These are phyloP conservation scores for Drosophila basisetae DNA, from an alignment of 2,888 invertebrate genomes.

Conservation along the genomic window DNA sequence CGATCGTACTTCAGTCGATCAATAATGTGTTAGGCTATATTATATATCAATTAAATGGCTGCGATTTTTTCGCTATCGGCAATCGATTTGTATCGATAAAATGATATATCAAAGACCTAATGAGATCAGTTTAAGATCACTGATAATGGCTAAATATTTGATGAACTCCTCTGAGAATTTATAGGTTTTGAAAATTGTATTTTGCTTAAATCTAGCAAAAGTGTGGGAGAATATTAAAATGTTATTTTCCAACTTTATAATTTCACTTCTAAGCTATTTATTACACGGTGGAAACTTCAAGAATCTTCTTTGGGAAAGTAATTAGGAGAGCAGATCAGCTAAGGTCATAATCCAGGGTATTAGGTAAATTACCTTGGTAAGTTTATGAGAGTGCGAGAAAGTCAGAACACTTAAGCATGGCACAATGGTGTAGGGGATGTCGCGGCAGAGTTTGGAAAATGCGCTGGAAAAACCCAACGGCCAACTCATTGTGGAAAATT, in stretches of 20 bases:
- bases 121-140: neutral
- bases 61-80: neutral
- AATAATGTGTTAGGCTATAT: neutral
- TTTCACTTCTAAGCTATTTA: neutral
- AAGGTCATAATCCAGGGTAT: constrained; percentile 14
- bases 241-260: neutral
- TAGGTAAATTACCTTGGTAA: constrained; percentile 45
- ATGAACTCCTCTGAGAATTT: neutral
- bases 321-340: constrained; percentile 19
- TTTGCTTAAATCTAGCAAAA: neutral
- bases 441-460: neutral
- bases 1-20: neutral
- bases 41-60: neutral
- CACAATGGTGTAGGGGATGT: constrained; percentile 11
- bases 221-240: neutral
- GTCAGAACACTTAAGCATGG: constrained; percentile 42
- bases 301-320: neutral
- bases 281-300: neutral
- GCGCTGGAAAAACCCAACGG: constrained; percentile 61
- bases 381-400: constrained; percentile 28
- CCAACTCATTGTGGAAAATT: constrained; percentile 76
- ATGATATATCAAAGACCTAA: rapidly evolving
- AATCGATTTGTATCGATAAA: neutral
- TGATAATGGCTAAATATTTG: neutral
- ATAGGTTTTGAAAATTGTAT: no score